phyloP scores from a whole-genome alignment of 1,140 invertebrate species.

The Platorchestia sp. region DNA sequence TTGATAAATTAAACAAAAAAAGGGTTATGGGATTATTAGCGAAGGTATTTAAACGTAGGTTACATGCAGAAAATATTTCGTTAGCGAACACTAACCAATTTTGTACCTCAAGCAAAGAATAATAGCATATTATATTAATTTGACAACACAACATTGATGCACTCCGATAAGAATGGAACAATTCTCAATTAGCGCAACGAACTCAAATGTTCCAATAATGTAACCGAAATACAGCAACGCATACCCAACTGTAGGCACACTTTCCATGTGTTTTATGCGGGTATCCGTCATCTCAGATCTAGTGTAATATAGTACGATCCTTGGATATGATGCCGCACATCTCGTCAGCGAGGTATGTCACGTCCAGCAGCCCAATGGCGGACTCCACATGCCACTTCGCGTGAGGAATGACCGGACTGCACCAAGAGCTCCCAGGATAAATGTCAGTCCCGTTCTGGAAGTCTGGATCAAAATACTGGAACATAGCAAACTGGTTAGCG shows the following conservation, averaged over 20 bases:
- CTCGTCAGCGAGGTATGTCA: conserved; percentile 14
- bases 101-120: not conserved
- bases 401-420: conserved; percentile 16
- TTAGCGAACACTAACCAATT: too few species aligned
- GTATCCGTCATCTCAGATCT: not conserved
- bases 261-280: not conserved
- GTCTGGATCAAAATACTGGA: conserved; percentile 29
- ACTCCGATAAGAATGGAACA: not conserved
- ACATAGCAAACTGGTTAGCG: not conserved
- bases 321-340: not conserved
- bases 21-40: not conserved
- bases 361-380: conserved; percentile 1
- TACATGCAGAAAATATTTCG: too few species aligned
- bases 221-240: not conserved
- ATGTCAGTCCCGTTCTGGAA: conserved; percentile 21
- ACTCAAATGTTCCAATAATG: not conserved
- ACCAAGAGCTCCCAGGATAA: not conserved
- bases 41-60: not conserved
- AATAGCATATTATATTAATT: not conserved
- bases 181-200: not conserved
- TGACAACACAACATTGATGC: not conserved
- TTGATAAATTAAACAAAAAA: not conserved
- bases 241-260: not conserved
- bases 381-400: conserved; percentile 26
- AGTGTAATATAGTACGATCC: not conserved